phyloP scores from a whole-genome alignment of 2,797 vertebrate species.

The Ataeniobius toweri region DNA sequence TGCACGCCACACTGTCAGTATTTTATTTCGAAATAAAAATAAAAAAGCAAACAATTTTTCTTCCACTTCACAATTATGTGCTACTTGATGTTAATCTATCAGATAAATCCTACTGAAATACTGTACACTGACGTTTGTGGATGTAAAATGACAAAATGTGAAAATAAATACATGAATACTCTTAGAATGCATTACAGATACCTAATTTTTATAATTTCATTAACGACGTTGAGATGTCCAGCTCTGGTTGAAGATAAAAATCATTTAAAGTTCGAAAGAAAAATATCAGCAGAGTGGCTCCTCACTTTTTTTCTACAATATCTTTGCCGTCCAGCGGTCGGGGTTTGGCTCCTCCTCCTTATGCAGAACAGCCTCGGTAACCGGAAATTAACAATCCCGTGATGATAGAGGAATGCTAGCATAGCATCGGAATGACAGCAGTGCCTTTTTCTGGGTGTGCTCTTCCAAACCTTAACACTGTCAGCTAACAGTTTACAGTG shows the following conservation, averaged over 20 bases:
- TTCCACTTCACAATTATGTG: neutral
- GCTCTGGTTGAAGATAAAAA: neutral
- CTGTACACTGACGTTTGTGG: neutral
- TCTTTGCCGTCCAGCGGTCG: conserved; percentile 15
- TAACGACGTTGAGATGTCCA: neutral
- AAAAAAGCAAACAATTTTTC: neutral
- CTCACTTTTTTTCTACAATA: neutral
- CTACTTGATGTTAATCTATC: neutral
- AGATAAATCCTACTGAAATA: neutral
- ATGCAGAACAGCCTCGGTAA: conserved; percentile 51
- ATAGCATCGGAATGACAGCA: conserved; percentile 50
- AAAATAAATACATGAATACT: neutral
- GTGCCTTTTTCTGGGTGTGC: neutral
- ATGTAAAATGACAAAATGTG: neutral
- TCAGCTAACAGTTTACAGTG: neutral
- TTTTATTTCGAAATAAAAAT: neutral
- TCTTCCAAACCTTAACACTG: conserved; percentile 7
- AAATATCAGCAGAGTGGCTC: neutral
- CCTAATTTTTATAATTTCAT: neutral
- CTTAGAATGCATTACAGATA: neutral
- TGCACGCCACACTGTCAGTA: neutral
- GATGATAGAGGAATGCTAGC: conserved; percentile 75
- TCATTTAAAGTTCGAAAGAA: neutral
- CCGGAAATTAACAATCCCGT: conserved; percentile 83
- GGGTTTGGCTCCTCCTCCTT: conserved; percentile 42